phyloP scores from a whole-genome alignment of 2,797 vertebrate genomes.

The Prionace glauca region DNA sequence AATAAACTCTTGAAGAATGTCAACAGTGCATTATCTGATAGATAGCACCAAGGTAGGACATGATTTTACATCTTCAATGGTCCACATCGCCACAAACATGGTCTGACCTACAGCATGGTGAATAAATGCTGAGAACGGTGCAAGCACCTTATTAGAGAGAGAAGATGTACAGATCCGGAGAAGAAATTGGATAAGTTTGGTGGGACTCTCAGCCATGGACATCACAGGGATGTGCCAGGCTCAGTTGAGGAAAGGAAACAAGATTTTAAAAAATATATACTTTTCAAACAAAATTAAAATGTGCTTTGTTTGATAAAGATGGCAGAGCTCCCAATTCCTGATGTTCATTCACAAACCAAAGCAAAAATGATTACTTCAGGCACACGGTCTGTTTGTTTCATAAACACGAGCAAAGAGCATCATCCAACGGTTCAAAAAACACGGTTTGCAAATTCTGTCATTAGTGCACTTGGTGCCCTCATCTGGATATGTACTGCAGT shows the following conservation, averaged over 20 bases:
- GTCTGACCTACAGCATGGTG: neutral
- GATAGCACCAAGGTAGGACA: neutral
- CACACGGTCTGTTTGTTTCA: neutral
- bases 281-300: neutral
- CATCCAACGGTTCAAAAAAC: neutral
- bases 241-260: neutral
- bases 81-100: neutral
- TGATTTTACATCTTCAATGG: neutral
- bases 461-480: conserved; percentile 9
- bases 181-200: neutral
- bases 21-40: neutral
- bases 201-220: neutral
- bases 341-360: neutral
- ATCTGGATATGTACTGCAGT: neutral
- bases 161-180: neutral
- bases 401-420: neutral
- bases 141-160: neutral
- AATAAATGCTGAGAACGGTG: neutral
- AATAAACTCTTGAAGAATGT: neutral
- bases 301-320: neutral
- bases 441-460: neutral
- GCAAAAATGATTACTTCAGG: neutral
- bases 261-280: neutral
- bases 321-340: neutral
- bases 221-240: neutral